Conservation (phyloP, 2,888 invertebrate species). For the Empis livida region DNA sequence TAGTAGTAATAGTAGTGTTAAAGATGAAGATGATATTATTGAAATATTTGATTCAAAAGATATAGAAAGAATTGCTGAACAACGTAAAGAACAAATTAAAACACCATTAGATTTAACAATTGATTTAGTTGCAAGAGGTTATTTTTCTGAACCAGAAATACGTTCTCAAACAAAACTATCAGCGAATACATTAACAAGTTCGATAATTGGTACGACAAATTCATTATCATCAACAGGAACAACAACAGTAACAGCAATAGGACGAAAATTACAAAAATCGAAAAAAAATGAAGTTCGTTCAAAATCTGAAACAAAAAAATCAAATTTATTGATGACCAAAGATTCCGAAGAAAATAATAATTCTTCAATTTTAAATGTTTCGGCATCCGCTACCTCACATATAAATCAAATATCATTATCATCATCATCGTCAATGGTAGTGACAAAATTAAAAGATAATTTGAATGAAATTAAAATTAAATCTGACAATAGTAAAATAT, state of each 20-base stretch:
- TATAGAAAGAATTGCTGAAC: conserved; percentile 15
- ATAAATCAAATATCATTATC: neutral
- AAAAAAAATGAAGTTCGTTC: conserved; percentile 28
- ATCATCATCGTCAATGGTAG: neutral
- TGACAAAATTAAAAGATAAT: neutral
- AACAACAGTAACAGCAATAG: conserved; percentile 6
- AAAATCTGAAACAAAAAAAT: conserved; percentile 37
- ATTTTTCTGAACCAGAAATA: conserved; percentile 33
- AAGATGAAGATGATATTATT: neutral
- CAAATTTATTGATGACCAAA: conserved; percentile 14
- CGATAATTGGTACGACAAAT: conserved; percentile 16
- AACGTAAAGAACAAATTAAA: conserved; percentile 18
- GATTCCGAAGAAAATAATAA: no score
- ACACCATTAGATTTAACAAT: conserved; percentile 19
- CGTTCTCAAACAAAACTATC: conserved; percentile 13
- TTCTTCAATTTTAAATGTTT: no score
- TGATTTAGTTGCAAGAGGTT: conserved; percentile 29
- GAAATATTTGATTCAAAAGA: neutral
- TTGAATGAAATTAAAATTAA: neutral
- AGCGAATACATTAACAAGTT: conserved; percentile 1
- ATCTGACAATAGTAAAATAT: neutral
- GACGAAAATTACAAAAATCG: conserved; percentile 14
- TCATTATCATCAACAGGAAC: conserved; percentile 8
- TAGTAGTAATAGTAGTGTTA: neutral
- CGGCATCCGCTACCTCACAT: no score